These are phyloP conservation scores for Akabosia matsudoensis DNA, from an alignment of 1,140 invertebrate genomes.

Conservation along the genomic window DNA sequence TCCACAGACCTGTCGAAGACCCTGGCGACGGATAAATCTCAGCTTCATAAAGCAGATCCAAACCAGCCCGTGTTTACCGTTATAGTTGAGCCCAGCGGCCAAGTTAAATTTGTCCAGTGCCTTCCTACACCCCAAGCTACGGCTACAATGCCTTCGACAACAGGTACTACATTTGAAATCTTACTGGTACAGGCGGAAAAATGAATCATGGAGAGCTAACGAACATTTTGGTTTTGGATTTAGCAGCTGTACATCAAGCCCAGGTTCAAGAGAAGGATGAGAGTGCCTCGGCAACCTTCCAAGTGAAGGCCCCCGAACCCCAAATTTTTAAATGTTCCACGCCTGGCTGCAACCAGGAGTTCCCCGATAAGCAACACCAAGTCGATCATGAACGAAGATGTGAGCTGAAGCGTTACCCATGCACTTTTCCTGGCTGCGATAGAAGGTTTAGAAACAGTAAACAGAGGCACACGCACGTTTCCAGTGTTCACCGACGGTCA, in stretches of 20 bases:
- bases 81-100: constrained; percentile 6
- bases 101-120: constrained; percentile 19
- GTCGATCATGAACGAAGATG: constrained; percentile 23
- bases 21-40: constrained; percentile 7
- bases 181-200: no score
- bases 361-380: constrained; percentile 14
- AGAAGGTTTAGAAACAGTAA: constrained; percentile 21
- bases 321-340: constrained; percentile 21
- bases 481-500: constrained; percentile 8
- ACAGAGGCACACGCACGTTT: constrained; percentile 10
- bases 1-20: not conserved
- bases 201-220: no score
- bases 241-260: not conserved
- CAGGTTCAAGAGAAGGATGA: constrained; percentile 19
- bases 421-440: constrained; percentile 19
- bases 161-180: not conserved
- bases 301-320: not conserved
- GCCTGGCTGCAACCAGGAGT: constrained; percentile 10
- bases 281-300: constrained; percentile 13
- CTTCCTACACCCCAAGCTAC: constrained; percentile 7
- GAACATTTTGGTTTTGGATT: not conserved
- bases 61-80: constrained; percentile 15
- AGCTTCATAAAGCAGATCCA: constrained; percentile 15
- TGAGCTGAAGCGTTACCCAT: constrained; percentile 11
- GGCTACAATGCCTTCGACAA: not conserved